Conservation (phyloP, 2,797 vertebrate species). For the Protosalanx chinensis region DNA sequence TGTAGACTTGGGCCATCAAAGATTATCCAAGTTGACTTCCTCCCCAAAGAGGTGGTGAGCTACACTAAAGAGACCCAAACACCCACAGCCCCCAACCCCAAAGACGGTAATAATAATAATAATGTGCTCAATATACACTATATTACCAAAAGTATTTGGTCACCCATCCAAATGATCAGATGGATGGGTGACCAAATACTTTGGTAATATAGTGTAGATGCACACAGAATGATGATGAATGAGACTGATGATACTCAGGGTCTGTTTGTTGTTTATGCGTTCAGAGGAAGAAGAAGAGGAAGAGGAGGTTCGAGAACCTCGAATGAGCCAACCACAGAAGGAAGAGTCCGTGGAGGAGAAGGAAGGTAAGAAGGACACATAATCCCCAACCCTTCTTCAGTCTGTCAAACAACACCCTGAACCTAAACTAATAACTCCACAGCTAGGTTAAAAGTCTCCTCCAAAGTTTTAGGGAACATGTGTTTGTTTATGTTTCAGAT, state of each 20-base stretch:
- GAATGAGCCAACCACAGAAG: constrained; percentile 71
- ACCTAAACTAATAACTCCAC: background rate
- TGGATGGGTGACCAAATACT: too few species aligned
- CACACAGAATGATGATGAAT: background rate
- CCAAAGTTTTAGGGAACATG: background rate
- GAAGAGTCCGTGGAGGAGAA: constrained; percentile 75
- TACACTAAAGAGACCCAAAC: constrained; percentile 87
- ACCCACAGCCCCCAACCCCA: constrained; percentile 74
- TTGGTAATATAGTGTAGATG: background rate
- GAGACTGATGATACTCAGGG: background rate
- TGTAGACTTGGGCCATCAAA: constrained; percentile 82
- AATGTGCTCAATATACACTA: too few species aligned
- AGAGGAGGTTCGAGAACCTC: constrained; percentile 78
- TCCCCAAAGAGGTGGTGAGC: constrained; percentile 81
- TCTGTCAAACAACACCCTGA: background rate
- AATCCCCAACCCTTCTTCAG: background rate
- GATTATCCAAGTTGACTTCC: constrained; percentile 84
- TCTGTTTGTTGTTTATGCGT: constrained; percentile 29
- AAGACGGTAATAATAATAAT: constrained; percentile 72
- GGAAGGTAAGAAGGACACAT: constrained; percentile 65
- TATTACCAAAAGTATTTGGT: too few species aligned
- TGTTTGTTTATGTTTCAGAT: constrained; percentile 55
- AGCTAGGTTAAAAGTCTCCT: background rate
- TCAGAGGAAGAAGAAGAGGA: constrained; percentile 79
- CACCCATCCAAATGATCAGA: too few species aligned